Conservation (phyloP, 2,113 vertebrate species). For the Mystacornis crossleyi region DNA sequence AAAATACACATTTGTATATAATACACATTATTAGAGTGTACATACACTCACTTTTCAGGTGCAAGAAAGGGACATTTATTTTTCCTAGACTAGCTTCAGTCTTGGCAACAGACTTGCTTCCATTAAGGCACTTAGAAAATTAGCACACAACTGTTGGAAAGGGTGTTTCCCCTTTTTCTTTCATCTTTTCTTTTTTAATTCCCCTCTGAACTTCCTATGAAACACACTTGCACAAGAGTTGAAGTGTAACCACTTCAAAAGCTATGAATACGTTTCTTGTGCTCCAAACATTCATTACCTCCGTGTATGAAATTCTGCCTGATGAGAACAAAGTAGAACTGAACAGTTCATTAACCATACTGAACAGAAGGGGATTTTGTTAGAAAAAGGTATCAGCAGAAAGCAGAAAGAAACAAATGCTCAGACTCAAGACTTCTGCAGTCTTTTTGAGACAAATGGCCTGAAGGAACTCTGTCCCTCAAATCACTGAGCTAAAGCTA, state of each 20-base stretch:
- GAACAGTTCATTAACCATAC: background rate
- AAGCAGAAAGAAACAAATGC: background rate
- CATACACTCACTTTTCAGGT: background rate
- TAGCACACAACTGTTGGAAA: background rate
- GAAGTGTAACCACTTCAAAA: background rate
- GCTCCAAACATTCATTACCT: background rate
- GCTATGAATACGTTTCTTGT: rapidly evolving
- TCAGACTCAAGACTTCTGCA: background rate
- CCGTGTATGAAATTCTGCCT: background rate
- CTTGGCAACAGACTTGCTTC: background rate
- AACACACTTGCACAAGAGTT: background rate
- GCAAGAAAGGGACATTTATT: background rate
- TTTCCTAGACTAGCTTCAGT: background rate
- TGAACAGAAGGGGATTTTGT: background rate
- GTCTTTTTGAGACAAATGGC: background rate
- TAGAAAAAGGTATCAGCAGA: background rate
- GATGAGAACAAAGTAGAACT: background rate
- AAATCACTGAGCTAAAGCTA: background rate
- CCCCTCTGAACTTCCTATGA: background rate
- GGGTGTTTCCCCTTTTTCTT: background rate
- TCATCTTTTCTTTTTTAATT: background rate
- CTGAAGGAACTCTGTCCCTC: background rate
- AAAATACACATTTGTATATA: background rate
- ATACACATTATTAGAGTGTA: background rate
- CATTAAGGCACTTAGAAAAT: background rate